Conservation (phyloP, 2,113 vertebrate species). For the Engystomops pustulosus region DNA sequence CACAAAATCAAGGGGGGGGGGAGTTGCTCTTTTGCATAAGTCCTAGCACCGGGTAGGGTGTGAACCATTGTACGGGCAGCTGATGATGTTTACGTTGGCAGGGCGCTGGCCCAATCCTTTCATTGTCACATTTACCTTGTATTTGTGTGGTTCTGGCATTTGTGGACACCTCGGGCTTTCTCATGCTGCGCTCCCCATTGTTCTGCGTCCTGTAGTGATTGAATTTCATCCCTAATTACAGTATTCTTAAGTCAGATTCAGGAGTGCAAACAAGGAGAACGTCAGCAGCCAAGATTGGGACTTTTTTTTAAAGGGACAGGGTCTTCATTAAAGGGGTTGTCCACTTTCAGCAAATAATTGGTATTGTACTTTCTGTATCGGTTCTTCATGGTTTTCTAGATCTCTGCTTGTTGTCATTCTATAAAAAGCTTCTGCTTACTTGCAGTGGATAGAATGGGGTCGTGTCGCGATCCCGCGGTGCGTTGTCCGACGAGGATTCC, state of each 20-base stretch:
- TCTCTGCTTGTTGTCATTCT: no score
- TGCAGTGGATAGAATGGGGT: no score
- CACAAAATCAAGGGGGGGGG: not conserved
- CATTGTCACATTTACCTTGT: slow-evolving; percentile 14
- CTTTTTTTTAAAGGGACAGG: slow-evolving; percentile 4
- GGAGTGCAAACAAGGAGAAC: not conserved
- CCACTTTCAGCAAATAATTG: no score
- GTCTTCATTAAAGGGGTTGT: not conserved
- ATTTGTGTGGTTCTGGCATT: slow-evolving; percentile 12
- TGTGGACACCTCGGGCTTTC: slow-evolving; percentile 23
- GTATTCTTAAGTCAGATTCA: slow-evolving; percentile 39
- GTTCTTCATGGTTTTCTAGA: no score
- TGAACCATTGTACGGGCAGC: not conserved
- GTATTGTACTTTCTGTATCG: no score
- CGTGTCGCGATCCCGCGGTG: no score
- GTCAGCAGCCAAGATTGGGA: not conserved
- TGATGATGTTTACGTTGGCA: slow-evolving; percentile 36
- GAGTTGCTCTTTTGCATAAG: slow-evolving; percentile 16
- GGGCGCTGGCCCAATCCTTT: not conserved
- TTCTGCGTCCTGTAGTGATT: slow-evolving; percentile 37
- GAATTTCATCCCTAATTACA: slow-evolving; percentile 48
- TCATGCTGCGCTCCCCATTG: slow-evolving; percentile 2
- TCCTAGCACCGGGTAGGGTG: not conserved
- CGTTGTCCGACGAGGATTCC: no score
- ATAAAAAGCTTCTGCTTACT: no score